A percentile compares a stretch with the other conserved stretches of the same genome.
phyloP scores from a whole-genome alignment of 2,113 vertebrate species.

The Centropus unirufus region DNA sequence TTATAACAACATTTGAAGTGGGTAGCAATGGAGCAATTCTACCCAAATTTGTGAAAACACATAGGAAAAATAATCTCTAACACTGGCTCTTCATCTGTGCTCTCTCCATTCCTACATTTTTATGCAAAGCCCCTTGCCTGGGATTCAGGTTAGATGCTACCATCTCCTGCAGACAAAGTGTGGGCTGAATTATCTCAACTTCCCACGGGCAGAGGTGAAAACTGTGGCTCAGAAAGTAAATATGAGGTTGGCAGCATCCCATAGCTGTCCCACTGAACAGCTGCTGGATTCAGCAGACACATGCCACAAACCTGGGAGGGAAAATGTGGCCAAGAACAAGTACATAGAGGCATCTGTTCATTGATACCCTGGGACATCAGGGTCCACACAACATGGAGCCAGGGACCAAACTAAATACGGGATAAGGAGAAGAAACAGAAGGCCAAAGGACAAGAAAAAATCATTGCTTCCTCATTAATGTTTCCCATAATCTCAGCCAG shows the following conservation, averaged over 20 bases:
- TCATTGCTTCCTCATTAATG: constrained; percentile 44
- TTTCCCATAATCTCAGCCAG: constrained; percentile 31
- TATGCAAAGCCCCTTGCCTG: neutral
- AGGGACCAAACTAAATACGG: neutral
- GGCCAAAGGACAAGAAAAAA: neutral
- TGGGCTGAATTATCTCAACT: neutral
- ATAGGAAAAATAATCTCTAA: neutral
- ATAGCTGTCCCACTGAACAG: neutral
- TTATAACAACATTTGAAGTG: neutral
- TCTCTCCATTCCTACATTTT: neutral
- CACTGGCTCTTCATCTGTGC: neutral
- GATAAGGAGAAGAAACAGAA: neutral
- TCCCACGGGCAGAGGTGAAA: neutral
- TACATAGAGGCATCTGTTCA: neutral
- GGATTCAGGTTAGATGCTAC: neutral
- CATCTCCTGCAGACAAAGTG: neutral
- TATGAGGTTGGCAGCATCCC: neutral
- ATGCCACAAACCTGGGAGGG: neutral
- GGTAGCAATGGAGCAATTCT: neutral
- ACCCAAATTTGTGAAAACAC: neutral
- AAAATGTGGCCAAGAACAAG: neutral
- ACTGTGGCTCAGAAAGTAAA: neutral
- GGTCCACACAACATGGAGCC: neutral
- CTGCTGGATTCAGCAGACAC: constrained; percentile 9
- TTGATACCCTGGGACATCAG: fast-evolving